phyloP scores from a whole-genome alignment of 2,888 invertebrate species.

The Phalangium opilio region DNA sequence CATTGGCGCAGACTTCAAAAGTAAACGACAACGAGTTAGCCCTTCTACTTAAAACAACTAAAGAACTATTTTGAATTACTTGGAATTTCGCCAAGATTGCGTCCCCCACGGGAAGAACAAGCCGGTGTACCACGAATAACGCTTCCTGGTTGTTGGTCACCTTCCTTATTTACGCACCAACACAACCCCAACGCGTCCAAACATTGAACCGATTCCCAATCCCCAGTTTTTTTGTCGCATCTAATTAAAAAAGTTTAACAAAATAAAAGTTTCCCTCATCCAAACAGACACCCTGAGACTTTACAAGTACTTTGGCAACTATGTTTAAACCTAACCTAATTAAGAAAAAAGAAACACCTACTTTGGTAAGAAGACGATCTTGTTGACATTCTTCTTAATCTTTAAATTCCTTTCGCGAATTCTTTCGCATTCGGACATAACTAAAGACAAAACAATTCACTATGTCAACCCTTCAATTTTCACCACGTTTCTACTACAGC shows the following conservation, averaged over 20 bases:
- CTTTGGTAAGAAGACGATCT: conserved; percentile 58
- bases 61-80: too few relatives aligned
- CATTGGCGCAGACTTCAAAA: conserved; percentile 26
- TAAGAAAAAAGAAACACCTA: conserved; percentile 42
- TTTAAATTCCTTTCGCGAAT: conserved; percentile 59
- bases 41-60: too few relatives aligned
- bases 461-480: neutral
- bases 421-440: conserved; percentile 63
- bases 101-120: conserved; percentile 55
- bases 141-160: conserved; percentile 36
- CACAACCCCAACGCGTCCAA: conserved; percentile 60
- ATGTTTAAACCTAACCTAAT: too few relatives aligned
- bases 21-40: neutral
- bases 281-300: too few relatives aligned
- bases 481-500: neutral
- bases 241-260: conserved; percentile 5
- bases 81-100: too few relatives aligned
- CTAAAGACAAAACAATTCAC: conserved; percentile 34
- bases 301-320: too few relatives aligned
- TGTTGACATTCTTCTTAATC: conserved; percentile 51
- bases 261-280: too few relatives aligned
- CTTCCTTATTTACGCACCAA: conserved; percentile 71
- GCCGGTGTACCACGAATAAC: conserved; percentile 56
- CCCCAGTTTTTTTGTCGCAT: conserved; percentile 38
- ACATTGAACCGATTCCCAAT: conserved; percentile 69